Percentiles rank a stretch among this genome's conserved stretches.
Conservation (phyloP, 2,888 invertebrate species). For the Rotaria socialis region DNA sequence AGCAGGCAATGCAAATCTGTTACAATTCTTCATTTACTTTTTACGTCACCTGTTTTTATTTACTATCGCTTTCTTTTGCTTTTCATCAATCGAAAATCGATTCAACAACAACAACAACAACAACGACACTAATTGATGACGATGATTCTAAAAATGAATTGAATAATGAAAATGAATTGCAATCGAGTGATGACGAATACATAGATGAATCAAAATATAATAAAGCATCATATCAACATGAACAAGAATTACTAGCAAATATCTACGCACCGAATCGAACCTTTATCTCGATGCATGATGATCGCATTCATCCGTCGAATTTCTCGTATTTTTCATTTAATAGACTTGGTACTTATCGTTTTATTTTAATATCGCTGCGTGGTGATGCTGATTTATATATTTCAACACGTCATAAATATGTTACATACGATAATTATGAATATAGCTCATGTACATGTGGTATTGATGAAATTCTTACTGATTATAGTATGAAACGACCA, state of each 20-base stretch:
- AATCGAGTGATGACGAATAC: not conserved
- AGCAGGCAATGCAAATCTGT: not conserved
- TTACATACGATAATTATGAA: slow-evolving; percentile 25
- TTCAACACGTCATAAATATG: not conserved
- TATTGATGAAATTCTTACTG: slow-evolving; percentile 22
- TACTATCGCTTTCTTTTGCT: not conserved
- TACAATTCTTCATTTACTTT: not conserved
- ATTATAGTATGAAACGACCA: not conserved
- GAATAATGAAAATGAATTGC: not conserved
- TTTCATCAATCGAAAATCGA: not conserved
- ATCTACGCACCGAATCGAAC: not conserved
- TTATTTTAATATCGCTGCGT: slow-evolving; percentile 5
- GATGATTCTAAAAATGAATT: not conserved
- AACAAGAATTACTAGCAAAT: not conserved
- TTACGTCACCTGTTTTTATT: not conserved
- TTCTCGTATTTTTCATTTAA: slow-evolving; percentile 16
- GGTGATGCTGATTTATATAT: slow-evolving; percentile 6
- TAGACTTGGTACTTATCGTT: not conserved
- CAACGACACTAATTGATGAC: not conserved
- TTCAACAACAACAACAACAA: not conserved
- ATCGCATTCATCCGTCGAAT: not conserved
- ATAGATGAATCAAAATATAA: not conserved
- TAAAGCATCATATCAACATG: slow-evolving; percentile 2
- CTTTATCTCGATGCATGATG: not conserved
- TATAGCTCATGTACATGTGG: slow-evolving; percentile 18